phyloP scores from a whole-genome alignment of 2,888 invertebrate species.

The Megalurothrips usitatus region DNA sequence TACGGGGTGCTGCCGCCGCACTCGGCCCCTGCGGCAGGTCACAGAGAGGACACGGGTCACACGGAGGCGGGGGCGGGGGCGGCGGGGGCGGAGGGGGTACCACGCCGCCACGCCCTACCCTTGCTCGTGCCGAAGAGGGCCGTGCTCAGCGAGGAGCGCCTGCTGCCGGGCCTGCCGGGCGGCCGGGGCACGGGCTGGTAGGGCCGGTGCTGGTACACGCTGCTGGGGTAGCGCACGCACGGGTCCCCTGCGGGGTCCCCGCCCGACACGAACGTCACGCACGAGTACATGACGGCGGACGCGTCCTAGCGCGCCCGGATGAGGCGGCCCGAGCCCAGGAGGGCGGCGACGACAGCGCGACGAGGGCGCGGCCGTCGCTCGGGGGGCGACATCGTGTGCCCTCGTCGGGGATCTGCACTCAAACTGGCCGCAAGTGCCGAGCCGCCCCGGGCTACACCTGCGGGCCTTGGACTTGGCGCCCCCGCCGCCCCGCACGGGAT shows the following conservation, averaged over 20 bases:
- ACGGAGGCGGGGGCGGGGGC: neutral
- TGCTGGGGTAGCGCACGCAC: neutral
- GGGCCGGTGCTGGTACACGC: neutral
- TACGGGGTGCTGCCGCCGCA: slow-evolving; percentile 44
- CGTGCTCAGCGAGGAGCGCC: neutral
- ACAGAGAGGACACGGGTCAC: neutral
- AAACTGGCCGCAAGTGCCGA: too few relatives aligned
- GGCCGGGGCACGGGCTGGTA: slow-evolving; percentile 20
- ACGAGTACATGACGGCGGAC: slow-evolving; percentile 8
- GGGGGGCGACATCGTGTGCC: neutral
- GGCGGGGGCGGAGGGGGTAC: neutral
- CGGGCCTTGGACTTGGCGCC: too few relatives aligned
- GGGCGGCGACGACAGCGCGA: neutral
- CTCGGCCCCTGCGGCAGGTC: slow-evolving; percentile 35
- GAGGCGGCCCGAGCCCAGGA: neutral
- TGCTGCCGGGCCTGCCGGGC: slow-evolving; percentile 5
- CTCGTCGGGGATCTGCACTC: neutral
- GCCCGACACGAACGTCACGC: slow-evolving; percentile 7
- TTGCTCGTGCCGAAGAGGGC: neutral
- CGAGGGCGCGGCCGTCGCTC: neutral
- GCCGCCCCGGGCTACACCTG: neutral
- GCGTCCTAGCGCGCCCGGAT: neutral
- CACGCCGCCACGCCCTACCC: too few relatives aligned
- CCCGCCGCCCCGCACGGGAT: neutral
- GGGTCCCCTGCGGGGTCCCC: slow-evolving; percentile 1